A percentile compares a stretch with the other conserved stretches of the same genome.
phyloP scores from a whole-genome alignment of 2,113 vertebrate species.

The Picathartes gymnocephalus region DNA sequence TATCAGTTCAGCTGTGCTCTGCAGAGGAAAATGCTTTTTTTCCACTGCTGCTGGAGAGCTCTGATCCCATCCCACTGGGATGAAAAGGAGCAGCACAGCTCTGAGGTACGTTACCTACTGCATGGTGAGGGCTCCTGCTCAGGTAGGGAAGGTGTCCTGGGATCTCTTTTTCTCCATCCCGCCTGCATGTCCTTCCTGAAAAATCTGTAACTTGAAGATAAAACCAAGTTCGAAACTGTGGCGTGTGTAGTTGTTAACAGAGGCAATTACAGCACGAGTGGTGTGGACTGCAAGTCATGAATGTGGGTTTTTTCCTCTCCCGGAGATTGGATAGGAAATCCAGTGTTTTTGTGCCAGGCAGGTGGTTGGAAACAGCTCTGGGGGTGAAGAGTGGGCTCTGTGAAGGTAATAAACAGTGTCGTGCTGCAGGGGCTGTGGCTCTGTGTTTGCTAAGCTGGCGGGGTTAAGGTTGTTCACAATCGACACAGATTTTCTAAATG shows the following conservation, averaged over 20 bases:
- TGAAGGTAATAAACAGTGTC: rapidly evolving
- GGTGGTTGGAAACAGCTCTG: not conserved
- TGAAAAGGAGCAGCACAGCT: not conserved
- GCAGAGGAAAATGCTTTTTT: not conserved
- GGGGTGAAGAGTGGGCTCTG: not conserved
- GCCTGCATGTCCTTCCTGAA: not conserved
- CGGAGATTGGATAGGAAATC: not conserved
- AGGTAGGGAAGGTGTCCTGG: not conserved
- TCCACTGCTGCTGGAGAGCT: not conserved
- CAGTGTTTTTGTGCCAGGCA: not conserved
- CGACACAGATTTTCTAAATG: rapidly evolving
- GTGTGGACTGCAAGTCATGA: not conserved
- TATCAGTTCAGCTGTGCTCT: not conserved
- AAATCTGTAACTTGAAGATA: not conserved
- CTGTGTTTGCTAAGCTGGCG: not conserved
- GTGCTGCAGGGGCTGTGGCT: not conserved
- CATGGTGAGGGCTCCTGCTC: rapidly evolving
- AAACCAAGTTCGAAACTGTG: not conserved
- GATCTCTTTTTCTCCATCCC: not conserved
- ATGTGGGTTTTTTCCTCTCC: not conserved
- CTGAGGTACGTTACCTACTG: rapidly evolving
- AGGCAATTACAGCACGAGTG: not conserved
- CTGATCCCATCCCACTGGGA: not conserved
- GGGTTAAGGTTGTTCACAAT: not conserved
- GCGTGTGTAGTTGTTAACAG: rapidly evolving